Evolutionary conservation across 2,113 vertebrate species (phyloP).

Genomic region (Tinamus guttatus): DNA sequence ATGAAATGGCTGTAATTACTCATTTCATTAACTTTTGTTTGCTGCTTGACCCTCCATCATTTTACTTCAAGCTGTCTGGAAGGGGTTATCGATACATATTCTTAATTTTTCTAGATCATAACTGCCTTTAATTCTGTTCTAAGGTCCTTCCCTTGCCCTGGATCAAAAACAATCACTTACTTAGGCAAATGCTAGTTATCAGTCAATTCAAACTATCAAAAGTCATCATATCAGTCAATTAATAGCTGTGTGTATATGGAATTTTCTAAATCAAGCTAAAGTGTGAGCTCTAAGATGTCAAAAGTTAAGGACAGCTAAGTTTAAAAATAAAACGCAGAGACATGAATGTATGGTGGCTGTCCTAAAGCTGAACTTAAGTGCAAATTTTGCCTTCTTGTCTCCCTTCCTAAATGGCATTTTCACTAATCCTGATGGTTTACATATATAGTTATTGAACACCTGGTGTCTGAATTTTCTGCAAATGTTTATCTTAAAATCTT

Average conservation of each 20-base stretch:
- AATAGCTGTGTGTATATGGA: not conserved
- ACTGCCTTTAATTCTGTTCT: not conserved
- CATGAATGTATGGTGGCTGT: not conserved
- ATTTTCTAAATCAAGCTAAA: not conserved
- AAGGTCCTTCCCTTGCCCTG: not conserved
- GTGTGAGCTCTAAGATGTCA: not conserved
- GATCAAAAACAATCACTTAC: not conserved
- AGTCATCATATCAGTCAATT: not conserved
- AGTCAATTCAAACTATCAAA: not conserved
- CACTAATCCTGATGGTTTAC: not conserved
- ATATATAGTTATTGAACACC: not conserved
- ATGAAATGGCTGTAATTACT: not conserved
- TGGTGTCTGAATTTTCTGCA: not conserved
- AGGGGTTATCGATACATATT: fast-evolving
- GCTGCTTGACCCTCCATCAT: not conserved
- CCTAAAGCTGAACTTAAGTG: not conserved
- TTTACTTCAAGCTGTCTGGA: not conserved
- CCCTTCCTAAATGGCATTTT: not conserved
- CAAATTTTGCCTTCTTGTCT: not conserved
- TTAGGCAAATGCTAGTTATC: not conserved
- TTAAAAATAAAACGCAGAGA: not conserved
- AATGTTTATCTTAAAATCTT: not conserved
- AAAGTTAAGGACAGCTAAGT: not conserved
- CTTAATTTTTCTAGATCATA: not conserved
- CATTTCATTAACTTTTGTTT: not conserved